phyloP scores from a whole-genome alignment of 1,140 invertebrate species.

The Stenopsyche tienmushanensis region DNA sequence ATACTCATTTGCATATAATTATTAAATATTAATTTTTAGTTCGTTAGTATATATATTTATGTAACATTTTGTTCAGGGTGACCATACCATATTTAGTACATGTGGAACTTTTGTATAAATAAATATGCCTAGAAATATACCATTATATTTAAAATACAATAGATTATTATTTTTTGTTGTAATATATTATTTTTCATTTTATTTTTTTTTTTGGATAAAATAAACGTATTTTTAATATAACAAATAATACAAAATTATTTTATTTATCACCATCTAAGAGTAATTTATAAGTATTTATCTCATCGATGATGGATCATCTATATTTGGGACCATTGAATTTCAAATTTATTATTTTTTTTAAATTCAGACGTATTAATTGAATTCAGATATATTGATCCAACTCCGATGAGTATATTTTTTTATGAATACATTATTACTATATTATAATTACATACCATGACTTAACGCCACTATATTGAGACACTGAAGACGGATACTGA shows the following conservation, averaged over 20 bases:
- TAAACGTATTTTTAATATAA: slow-evolving; percentile 12
- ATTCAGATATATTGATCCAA: too few relatives aligned
- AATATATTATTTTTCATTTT: slow-evolving; percentile 2
- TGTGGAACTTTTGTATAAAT: slow-evolving; percentile 13
- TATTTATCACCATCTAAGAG: neutral
- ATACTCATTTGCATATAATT: slow-evolving; percentile 16
- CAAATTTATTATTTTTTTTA: too few relatives aligned
- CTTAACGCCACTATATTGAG: too few relatives aligned
- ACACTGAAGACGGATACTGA: too few relatives aligned
- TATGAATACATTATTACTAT: neutral
- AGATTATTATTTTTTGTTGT: neutral
- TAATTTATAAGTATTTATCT: too few relatives aligned
- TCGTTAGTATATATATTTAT: slow-evolving; percentile 16
- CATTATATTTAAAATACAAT: slow-evolving; percentile 1
- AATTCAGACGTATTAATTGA: too few relatives aligned
- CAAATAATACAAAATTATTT: slow-evolving; percentile 3
- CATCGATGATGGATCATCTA: too few relatives aligned
- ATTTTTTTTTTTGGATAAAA: slow-evolving; percentile 15
- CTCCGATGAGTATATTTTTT: neutral
- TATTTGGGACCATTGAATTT: too few relatives aligned
- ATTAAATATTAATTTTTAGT: neutral
- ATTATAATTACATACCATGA: neutral
- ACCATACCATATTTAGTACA: slow-evolving; percentile 21
- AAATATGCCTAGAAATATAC: neutral
- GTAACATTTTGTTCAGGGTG: slow-evolving; percentile 24